Conservation (phyloP, 1,140 invertebrate genomes). For the Aricia agestis region DNA sequence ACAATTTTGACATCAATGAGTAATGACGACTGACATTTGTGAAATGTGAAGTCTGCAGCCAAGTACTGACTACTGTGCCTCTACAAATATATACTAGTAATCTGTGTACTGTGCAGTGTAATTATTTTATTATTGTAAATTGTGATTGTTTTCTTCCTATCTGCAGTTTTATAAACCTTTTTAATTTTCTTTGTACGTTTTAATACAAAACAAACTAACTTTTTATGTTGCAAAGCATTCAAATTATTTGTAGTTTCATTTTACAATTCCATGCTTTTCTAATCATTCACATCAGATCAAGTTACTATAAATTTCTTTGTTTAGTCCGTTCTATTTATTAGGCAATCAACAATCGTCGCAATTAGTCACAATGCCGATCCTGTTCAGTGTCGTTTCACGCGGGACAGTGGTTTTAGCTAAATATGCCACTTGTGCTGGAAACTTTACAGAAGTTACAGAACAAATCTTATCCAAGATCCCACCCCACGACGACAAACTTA, state of each 20-base stretch:
- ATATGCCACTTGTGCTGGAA: slow-evolving; percentile 93
- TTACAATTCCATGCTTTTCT: background rate
- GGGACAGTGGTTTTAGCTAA: slow-evolving; percentile 92
- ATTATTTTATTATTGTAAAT: background rate
- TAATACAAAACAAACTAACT: background rate
- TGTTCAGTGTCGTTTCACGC: slow-evolving; percentile 92
- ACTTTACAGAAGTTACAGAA: slow-evolving; percentile 95
- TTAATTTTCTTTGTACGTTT: background rate
- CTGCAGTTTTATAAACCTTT: background rate
- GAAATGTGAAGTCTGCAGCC: too few species aligned
- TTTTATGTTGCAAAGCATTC: background rate
- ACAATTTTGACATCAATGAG: background rate
- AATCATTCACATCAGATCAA: background rate
- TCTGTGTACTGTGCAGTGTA: too few species aligned
- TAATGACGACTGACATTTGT: background rate
- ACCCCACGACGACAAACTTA: slow-evolving; percentile 90
- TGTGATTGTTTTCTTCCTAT: background rate
- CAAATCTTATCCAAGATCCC: slow-evolving; percentile 92
- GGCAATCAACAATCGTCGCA: slow-evolving; percentile 2
- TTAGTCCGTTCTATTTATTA: slow-evolving; percentile 11
- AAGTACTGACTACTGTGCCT: too few species aligned
- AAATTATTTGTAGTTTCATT: background rate
- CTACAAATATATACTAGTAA: too few species aligned
- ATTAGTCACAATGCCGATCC: slow-evolving; percentile 83
- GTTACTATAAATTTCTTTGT: slow-evolving; percentile 14